These are phyloP conservation scores for Catharus ustulatus DNA, from an alignment of 2,797 vertebrate species.

Conservation along the genomic window DNA sequence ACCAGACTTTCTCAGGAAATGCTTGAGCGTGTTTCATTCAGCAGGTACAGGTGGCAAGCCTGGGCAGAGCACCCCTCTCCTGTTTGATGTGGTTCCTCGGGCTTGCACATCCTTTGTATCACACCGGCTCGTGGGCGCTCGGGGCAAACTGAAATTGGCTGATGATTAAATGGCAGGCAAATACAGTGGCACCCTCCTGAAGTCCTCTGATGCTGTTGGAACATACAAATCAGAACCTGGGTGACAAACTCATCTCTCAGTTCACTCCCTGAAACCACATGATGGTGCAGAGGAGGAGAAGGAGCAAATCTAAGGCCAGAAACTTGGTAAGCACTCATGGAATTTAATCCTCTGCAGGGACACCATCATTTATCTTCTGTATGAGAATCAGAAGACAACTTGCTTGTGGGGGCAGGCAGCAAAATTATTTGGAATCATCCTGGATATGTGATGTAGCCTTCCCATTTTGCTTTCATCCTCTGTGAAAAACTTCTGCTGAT, in stretches of 20 bases:
- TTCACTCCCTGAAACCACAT: not conserved
- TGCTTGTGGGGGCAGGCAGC: not conserved
- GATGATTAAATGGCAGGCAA: not conserved
- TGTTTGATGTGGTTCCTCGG: constrained; percentile 47
- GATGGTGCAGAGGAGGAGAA: not conserved
- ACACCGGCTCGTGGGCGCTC: not conserved
- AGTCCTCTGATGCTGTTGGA: not conserved
- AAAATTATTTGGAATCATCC: not conserved
- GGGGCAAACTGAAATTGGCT: constrained; percentile 9
- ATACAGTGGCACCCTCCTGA: not conserved
- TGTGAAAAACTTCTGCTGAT: not conserved
- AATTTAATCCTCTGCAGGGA: not conserved
- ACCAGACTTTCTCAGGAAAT: constrained; percentile 63
- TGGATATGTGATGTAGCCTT: not conserved
- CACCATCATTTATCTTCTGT: not conserved
- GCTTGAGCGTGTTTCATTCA: constrained; percentile 48
- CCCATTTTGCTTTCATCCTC: not conserved
- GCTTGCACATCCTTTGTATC: not conserved
- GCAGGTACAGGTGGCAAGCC: constrained; percentile 51
- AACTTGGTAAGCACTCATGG: not conserved
- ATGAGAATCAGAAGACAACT: not conserved
- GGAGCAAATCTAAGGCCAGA: not conserved
- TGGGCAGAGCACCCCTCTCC: constrained; percentile 23
- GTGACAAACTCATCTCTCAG: not conserved
- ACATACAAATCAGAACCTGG: not conserved